These are phyloP conservation scores for Fistularia tabacaria DNA, from an alignment of 2,797 vertebrate species.

Conservation along the genomic window DNA sequence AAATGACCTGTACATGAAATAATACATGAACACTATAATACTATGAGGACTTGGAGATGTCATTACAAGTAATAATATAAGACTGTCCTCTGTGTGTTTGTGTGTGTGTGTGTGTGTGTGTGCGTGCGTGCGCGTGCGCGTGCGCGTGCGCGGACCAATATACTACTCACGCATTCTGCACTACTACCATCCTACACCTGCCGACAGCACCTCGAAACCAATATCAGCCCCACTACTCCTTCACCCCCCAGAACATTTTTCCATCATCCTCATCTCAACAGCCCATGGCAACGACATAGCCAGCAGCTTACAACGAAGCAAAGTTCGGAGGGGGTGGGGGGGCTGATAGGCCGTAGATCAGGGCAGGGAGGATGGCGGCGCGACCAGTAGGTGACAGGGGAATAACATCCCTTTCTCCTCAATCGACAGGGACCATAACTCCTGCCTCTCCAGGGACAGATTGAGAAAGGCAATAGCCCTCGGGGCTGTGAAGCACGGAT, in stretches of 20 bases:
- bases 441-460: slow-evolving; percentile 98
- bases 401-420: slow-evolving; percentile 99
- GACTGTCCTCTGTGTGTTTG: neutral
- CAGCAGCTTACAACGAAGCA: slow-evolving; percentile 59
- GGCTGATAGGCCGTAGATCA: slow-evolving; percentile 88
- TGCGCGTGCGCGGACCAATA: neutral
- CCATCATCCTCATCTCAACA: slow-evolving; percentile 60
- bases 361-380: slow-evolving; percentile 84
- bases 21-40: no score
- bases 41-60: no score
- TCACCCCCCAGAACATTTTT: slow-evolving; percentile 41
- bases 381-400: slow-evolving; percentile 91
- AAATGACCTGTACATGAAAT: no score
- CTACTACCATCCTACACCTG: slow-evolving; percentile 26
- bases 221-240: slow-evolving; percentile 44
- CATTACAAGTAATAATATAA: no score
- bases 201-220: slow-evolving; percentile 50
- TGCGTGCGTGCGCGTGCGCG: neutral
- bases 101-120: no score
- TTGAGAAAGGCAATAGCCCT: slow-evolving; percentile 99
- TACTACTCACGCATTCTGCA: neutral
- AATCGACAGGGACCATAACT: slow-evolving; percentile 99
- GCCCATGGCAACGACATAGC: slow-evolving; percentile 60
- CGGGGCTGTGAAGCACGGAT: slow-evolving; percentile 96
- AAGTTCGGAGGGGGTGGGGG: slow-evolving; percentile 59